Conservation (phyloP, 1,140 invertebrate genomes). For the Drosophila saltans region DNA sequence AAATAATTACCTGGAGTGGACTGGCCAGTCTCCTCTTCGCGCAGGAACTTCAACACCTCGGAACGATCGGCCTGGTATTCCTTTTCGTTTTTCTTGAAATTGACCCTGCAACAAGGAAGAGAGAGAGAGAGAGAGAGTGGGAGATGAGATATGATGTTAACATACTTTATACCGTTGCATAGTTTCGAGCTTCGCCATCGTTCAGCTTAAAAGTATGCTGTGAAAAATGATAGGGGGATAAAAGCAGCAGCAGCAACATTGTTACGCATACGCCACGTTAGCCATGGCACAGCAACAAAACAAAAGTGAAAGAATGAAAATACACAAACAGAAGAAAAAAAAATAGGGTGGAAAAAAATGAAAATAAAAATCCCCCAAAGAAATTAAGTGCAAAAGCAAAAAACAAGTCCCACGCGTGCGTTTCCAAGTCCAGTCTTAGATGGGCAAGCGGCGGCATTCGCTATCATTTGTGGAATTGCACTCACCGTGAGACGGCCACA, state of each 20-base stretch:
- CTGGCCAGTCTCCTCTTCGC: slow-evolving; percentile 93
- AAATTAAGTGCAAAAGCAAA: slow-evolving; percentile 71
- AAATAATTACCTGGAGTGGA: slow-evolving; percentile 87
- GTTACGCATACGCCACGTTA: slow-evolving; percentile 66
- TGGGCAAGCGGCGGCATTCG: neutral
- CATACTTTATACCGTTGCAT: slow-evolving; percentile 44
- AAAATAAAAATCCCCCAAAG: slow-evolving; percentile 51
- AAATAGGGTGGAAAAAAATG: no score
- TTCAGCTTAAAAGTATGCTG: slow-evolving; percentile 62
- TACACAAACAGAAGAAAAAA: no score
- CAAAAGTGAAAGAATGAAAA: no score
- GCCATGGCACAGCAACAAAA: slow-evolving; percentile 16
- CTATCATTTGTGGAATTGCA: slow-evolving; percentile 64
- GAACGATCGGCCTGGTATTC: slow-evolving; percentile 93
- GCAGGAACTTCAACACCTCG: slow-evolving; percentile 95
- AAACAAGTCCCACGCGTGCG: slow-evolving; percentile 66
- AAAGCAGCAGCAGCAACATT: slow-evolving; percentile 52
- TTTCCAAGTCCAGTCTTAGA: slow-evolving; percentile 34
- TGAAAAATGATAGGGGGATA: slow-evolving; percentile 53
- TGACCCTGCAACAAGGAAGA: slow-evolving; percentile 88
- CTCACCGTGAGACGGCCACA: slow-evolving; percentile 44
- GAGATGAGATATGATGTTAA: slow-evolving; percentile 5
- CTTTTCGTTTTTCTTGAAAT: slow-evolving; percentile 98
- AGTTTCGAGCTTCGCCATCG: slow-evolving; percentile 39
- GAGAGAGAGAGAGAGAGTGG: slow-evolving; percentile 7